Conservation (phyloP, 1,140 invertebrate genomes). For the Wasmannia auropunctata region DNA sequence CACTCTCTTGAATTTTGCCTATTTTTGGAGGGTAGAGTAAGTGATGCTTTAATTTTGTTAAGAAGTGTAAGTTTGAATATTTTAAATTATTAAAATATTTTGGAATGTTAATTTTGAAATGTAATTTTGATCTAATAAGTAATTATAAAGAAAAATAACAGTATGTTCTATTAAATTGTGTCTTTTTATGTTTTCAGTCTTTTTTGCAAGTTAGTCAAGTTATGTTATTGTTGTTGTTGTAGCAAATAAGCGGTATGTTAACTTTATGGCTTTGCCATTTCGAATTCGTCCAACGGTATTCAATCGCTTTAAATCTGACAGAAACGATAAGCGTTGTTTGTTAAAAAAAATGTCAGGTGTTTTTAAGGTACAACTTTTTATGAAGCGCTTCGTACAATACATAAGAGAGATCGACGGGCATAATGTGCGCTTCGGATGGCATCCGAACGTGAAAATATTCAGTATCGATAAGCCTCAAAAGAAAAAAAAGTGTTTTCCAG, state of each 20-base stretch:
- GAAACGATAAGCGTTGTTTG: neutral
- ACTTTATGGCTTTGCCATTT: neutral
- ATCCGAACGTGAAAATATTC: neutral
- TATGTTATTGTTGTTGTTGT: neutral
- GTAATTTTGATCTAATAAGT: too few relatives aligned
- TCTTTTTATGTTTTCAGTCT: too few relatives aligned
- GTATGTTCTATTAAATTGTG: too few relatives aligned
- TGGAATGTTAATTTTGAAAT: too few relatives aligned
- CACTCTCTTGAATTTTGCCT: too few relatives aligned
- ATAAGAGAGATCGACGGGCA: neutral
- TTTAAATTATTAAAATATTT: too few relatives aligned
- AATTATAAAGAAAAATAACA: too few relatives aligned
- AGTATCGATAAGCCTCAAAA: conserved; percentile 10
- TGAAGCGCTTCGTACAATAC: neutral
- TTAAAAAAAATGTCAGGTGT: neutral
- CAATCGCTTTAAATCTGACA: neutral
- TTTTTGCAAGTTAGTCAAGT: too few relatives aligned
- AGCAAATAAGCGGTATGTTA: neutral
- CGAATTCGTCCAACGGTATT: neutral
- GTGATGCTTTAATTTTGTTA: too few relatives aligned
- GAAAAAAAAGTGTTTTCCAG: neutral
- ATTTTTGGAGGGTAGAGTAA: too few relatives aligned
- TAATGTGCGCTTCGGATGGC: neutral
- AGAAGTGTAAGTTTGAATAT: too few relatives aligned
- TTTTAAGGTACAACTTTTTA: neutral